A percentile compares a stretch with the other conserved stretches of the same genome.
Conservation (phyloP, 2,113 vertebrate genomes). For the Chaetodon trifascialis region DNA sequence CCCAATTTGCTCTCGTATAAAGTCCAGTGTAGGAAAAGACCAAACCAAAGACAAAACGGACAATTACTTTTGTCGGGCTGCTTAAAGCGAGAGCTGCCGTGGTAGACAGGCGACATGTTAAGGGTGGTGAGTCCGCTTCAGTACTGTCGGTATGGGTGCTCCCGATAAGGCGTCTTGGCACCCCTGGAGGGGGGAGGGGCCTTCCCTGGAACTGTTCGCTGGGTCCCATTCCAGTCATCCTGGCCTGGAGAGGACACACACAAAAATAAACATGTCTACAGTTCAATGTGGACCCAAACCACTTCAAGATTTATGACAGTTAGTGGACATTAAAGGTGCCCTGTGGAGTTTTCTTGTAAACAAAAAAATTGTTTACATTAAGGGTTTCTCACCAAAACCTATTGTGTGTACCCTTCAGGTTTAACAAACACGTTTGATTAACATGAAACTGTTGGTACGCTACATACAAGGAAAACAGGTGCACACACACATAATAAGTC, state of each 20-base stretch:
- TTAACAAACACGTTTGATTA: background rate
- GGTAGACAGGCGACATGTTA: conserved; percentile 83
- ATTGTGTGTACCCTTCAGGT: background rate
- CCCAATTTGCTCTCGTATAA: conserved; percentile 76
- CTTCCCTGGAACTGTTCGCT: conserved; percentile 88
- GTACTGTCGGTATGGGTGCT: conserved; percentile 97
- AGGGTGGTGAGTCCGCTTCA: conserved; percentile 84
- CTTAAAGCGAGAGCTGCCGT: conserved; percentile 87
- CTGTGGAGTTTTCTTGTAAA: background rate
- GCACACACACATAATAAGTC: background rate
- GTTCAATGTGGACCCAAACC: background rate
- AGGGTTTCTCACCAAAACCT: background rate
- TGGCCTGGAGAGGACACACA: conserved; percentile 84
- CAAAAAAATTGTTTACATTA: background rate
- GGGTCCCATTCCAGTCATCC: conserved; percentile 96
- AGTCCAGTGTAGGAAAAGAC: conserved; percentile 88
- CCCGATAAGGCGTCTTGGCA: conserved; percentile 93
- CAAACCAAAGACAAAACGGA: conserved; percentile 83
- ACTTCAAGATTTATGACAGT: background rate
- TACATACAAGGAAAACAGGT: background rate
- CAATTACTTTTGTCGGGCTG: conserved; percentile 89
- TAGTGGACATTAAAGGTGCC: background rate
- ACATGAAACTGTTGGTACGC: background rate
- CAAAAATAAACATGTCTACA: background rate
- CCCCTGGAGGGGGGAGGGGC: conserved; percentile 88